Base-by-base conservation (phyloP, 1,140 invertebrate species). In the Drosophila saltans region DNA sequence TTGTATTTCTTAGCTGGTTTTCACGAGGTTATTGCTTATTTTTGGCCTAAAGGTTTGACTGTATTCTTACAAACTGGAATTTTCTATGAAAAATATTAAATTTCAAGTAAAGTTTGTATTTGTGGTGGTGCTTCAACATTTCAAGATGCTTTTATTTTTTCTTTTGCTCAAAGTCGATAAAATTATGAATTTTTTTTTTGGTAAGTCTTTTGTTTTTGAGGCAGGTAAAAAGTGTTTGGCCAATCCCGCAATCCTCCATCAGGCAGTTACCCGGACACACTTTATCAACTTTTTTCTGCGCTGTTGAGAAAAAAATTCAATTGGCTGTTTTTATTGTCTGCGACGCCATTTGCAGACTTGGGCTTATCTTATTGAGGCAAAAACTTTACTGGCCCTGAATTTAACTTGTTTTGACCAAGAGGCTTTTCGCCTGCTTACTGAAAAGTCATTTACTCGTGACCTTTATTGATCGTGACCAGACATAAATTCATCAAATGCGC, bases 391-490 rank as follows among this genome's bases (percentile, higher is more conserved):
- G 66, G 55, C 74, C 33, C 66, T 52, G 73, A 64, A 21, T 28
- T 48, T 63, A n/a, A 30, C 41, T 60, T 52, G 21, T 8, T 26
- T 60, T 21, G 58, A 40, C 59, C 52, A 24, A 40, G 11, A 33
- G 56, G n/a, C 33, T 62, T 67, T 67, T 63, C 66, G 76, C 57
- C 75, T 64, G 41, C 55, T 65, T 73, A 63, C 65, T 76, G 70
- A 30, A 69, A 59, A 82, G 70, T 74, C 82, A 76, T 62, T 78
- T 66, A 40, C 61, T 43, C 66, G 64, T 67, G 66, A 48, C 70
- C 62, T 69, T 78, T 78, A 78, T 78, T 72, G 75, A 78, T 78
- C 76, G 76, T 80, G 84, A 80, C 84, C 80, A 89, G 84, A 89
- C 80, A 89, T 89, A 79, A 89, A 88, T 84, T 89, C 76, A 86